phyloP scores from a whole-genome alignment of 2,888 invertebrate species.

The Branchellion lobata region DNA sequence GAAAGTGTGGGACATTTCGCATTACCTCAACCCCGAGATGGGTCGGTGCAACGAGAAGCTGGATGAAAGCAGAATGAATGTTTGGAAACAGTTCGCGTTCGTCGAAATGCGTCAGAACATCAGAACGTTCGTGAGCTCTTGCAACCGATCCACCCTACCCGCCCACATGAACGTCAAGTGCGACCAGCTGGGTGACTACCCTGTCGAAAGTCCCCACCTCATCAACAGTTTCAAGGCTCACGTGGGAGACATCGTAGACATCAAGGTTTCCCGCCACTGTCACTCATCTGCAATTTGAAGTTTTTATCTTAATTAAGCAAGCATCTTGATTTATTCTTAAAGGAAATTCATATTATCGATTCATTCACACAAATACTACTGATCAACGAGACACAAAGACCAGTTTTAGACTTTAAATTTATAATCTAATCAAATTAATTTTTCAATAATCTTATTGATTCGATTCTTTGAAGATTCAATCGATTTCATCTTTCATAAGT shows the following conservation, averaged over 20 bases:
- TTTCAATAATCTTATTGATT: too few species aligned
- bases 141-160: not conserved
- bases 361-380: not conserved
- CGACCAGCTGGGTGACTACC: conserved; percentile 17
- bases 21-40: conserved; percentile 44
- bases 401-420: too few species aligned
- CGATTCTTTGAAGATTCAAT: too few species aligned
- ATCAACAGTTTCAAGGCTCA: conserved; percentile 68
- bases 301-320: not conserved
- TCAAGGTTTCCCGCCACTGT: conserved; percentile 67
- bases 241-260: conserved; percentile 69
- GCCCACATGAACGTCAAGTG: conserved; percentile 44
- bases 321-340: not conserved
- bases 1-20: conserved; percentile 51
- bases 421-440: too few species aligned
- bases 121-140: not conserved
- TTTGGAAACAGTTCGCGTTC: conserved; percentile 47
- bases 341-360: not conserved
- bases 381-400: too few species aligned
- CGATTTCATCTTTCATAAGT: too few species aligned
- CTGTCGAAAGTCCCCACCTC: conserved; percentile 53
- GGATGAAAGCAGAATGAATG: conserved; percentile 11
- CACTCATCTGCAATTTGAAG: not conserved
- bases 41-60: conserved; percentile 27
- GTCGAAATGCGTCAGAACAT: conserved; percentile 41